These are phyloP conservation scores for Falco peregrinus DNA, from an alignment of 2,797 vertebrate species.

Conservation along the genomic window DNA sequence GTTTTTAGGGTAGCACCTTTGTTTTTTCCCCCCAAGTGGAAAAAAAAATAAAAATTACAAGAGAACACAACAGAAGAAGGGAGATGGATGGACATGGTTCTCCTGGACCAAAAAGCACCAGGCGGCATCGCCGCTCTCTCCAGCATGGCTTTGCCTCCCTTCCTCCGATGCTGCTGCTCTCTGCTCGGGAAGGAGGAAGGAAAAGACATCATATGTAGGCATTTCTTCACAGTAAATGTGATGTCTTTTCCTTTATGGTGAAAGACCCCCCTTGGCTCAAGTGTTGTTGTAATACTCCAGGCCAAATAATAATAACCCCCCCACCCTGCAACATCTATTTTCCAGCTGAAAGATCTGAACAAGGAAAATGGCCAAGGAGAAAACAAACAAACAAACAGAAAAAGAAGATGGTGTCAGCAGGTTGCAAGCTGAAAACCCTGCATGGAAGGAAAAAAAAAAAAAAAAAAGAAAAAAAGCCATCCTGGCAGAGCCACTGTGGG, in stretches of 20 bases:
- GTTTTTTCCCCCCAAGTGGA: no score
- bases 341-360: background rate
- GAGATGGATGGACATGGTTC: constrained; percentile 17
- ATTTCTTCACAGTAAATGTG: constrained; percentile 72
- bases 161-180: background rate
- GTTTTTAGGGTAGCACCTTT: constrained; percentile 31
- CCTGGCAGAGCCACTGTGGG: background rate
- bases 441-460: background rate
- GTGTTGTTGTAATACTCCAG: background rate
- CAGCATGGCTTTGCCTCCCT: background rate
- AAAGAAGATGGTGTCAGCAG: background rate
- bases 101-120: constrained; percentile 21
- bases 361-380: background rate
- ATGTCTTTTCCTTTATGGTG: constrained; percentile 1
- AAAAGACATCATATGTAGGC: constrained; percentile 36
- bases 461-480: background rate
- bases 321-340: background rate
- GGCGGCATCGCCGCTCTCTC: background rate
- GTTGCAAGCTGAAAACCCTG: background rate
- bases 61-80: background rate
- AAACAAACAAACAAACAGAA: background rate
- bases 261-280: constrained; percentile 6
- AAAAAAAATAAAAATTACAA: background rate
- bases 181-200: background rate
- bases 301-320: background rate